These are phyloP conservation scores for Hoplodrina blanda DNA, from an alignment of 2,888 invertebrate genomes.

Conservation along the genomic window DNA sequence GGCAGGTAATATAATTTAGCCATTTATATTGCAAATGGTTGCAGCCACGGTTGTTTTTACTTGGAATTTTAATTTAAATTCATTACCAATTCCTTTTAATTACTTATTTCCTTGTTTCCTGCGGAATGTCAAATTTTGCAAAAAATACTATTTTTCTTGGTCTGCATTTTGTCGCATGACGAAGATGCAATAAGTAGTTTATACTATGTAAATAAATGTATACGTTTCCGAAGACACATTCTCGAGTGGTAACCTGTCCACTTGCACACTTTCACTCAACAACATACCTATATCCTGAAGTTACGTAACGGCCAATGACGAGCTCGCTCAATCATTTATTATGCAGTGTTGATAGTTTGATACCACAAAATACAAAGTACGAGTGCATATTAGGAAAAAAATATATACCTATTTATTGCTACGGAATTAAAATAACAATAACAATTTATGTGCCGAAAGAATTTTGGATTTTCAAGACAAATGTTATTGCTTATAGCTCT, in stretches of 20 bases:
- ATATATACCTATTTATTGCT: too few species aligned
- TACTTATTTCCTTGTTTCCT: not conserved
- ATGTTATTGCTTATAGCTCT: too few species aligned
- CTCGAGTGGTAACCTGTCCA: constrained; percentile 2
- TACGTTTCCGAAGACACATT: constrained; percentile 18
- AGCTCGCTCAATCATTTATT: constrained; percentile 13
- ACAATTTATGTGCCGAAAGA: too few species aligned
- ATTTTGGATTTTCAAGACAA: too few species aligned
- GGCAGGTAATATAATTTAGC: constrained; percentile 6
- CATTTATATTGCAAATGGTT: not conserved
- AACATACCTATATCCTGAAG: constrained; percentile 32
- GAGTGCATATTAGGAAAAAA: too few species aligned
- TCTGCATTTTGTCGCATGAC: too few species aligned
- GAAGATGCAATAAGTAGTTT: too few species aligned
- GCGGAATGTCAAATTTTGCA: too few species aligned
- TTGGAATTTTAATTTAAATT: not conserved
- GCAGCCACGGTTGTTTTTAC: not conserved
- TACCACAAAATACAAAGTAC: not conserved
- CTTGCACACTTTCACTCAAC: constrained; percentile 53
- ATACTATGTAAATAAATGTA: too few species aligned
- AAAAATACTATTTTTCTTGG: not conserved
- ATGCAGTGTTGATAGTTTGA: not conserved
- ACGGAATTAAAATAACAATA: too few species aligned
- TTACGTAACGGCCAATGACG: constrained; percentile 35
- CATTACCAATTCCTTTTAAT: constrained; percentile 1